Conservation (phyloP, 2,113 vertebrate genomes). For the Micronycteris hirsuta region DNA sequence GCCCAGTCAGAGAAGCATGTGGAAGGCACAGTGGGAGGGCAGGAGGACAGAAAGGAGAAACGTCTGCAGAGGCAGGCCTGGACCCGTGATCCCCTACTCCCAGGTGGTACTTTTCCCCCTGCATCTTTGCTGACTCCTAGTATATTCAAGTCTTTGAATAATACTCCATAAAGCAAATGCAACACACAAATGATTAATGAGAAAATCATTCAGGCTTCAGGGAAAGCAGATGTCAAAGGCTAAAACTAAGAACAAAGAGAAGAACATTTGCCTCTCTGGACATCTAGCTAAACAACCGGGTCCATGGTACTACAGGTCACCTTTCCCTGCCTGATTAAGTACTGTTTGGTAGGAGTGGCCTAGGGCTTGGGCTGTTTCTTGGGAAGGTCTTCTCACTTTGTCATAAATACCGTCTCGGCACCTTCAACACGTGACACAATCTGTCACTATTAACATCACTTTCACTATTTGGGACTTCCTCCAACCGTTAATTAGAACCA, state of each 20-base stretch:
- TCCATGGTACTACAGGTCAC: background rate
- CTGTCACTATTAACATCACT: slow-evolving; percentile 14
- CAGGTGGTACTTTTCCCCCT: background rate
- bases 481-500: background rate
- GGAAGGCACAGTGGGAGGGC: background rate
- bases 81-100: background rate
- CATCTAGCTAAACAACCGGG: slow-evolving; percentile 53
- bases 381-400: slow-evolving; percentile 13
- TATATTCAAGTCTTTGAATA: background rate
- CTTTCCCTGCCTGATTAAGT: background rate
- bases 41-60: background rate
- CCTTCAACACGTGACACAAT: background rate
- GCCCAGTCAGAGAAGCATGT: background rate
- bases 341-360: background rate
- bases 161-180: slow-evolving; percentile 23
- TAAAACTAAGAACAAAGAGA: slow-evolving; percentile 9
- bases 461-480: background rate
- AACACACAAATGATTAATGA: slow-evolving; percentile 36
- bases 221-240: slow-evolving; percentile 63
- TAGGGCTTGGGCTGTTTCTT: background rate
- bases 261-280: slow-evolving; percentile 41
- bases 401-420: background rate
- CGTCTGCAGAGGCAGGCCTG: background rate
- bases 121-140: background rate
- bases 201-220: slow-evolving; percentile 48